Evolutionary conservation across 2,797 vertebrate genomes (phyloP).

Genomic region (Morus bassanus): DNA sequence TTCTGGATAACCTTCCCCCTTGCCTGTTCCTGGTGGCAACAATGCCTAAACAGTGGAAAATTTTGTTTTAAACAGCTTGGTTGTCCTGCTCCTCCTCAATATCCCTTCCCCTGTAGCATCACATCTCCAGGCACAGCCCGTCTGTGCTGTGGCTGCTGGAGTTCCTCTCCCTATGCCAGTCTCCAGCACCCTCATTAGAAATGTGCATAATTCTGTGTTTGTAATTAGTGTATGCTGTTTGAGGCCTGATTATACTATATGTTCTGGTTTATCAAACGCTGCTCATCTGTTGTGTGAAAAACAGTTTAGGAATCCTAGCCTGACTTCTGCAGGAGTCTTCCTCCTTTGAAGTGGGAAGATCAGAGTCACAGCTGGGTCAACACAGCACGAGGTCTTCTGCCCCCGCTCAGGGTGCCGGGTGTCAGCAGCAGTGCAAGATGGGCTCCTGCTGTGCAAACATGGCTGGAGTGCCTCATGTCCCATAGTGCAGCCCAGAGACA

Average conservation of each 20-base stretch:
- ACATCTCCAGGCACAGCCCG: neutral
- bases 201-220: neutral
- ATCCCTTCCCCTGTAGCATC: neutral
- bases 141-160: accelerated
- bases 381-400: neutral
- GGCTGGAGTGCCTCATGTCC: neutral
- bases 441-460: neutral
- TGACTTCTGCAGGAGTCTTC: slow-evolving; percentile 10
- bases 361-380: slow-evolving; percentile 6
- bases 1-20: neutral
- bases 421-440: neutral
- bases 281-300: slow-evolving; percentile 58
- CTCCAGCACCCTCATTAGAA: neutral
- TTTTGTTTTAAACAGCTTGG: neutral
- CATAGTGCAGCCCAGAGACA: neutral
- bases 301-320: slow-evolving; percentile 16
- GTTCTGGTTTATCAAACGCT: slow-evolving; percentile 23
- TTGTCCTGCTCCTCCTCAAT: neutral
- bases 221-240: slow-evolving; percentile 30
- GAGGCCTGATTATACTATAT: slow-evolving; percentile 24
- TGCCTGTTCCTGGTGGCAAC: neutral
- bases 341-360: slow-evolving; percentile 47
- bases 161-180: neutral
- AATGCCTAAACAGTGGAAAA: neutral
- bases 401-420: neutral